Base-by-base conservation (phyloP, 1,140 invertebrate species). In the Ostrea edulis region DNA sequence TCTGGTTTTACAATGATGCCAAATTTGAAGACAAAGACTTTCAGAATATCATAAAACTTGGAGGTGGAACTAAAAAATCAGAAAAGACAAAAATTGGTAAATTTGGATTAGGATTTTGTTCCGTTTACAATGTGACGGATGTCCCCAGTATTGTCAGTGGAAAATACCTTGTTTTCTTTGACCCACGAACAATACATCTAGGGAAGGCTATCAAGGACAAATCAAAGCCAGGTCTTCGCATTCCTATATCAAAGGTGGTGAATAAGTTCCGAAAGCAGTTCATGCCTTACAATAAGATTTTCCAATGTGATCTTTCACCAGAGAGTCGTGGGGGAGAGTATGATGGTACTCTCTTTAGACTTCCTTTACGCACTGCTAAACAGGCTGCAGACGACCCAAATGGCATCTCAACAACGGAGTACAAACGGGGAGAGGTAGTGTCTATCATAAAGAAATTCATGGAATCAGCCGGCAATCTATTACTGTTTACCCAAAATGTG, bases 401-500 rank as follows among this genome's bases (percentile, higher is more conserved):
- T 25, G 14, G 68, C 0, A 71, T 71, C 12, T 71, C 68, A 8
- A 25, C 68, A 71, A 25, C 22, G 25, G 22, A 71, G 68, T 71
- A 71, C 9, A 71, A 12, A 25, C 22, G 22, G 4, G 22, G 11
- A 35, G 68, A 71, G 12, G 68, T 71, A 25, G 29, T 71, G 29
- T 71, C 68, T 11, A 35, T 71, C 22, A 35, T 71, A 8, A 71
- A 71, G 68, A 71, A 71, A 35, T 86, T 94, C 8, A 81, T 91
- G 20, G 85, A 91, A 25, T 65, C 86, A 17, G 91, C 90, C 35
- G 93, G 93, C 77, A 92, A 91, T 82, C 54, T 94, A 8, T 89
- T 95, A 4, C 89, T 94, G 14, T 95, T 94, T 88, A 93, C 93
- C 0, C 94, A 94, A 86, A 93, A 93, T 85, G 92, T 95, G 8